Conservation (phyloP, 2,888 invertebrate species). For the Sesia bembeciformis region DNA sequence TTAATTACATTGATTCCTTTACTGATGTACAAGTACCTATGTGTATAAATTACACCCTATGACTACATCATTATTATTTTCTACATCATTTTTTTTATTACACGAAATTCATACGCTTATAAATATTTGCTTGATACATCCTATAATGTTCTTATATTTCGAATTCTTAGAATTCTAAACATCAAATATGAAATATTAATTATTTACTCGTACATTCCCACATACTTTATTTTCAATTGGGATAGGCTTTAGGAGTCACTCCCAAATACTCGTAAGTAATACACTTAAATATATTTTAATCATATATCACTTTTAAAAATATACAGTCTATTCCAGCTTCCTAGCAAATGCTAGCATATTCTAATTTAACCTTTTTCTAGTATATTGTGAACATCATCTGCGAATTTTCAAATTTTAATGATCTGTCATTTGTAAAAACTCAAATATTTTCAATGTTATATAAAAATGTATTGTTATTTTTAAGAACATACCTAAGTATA, state of each 20-base stretch:
- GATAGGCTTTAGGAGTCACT: not conserved
- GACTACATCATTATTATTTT: too few relatives aligned
- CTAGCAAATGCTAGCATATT: slow-evolving; percentile 8
- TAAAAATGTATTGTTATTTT: too few relatives aligned
- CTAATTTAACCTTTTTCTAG: not conserved
- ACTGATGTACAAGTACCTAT: too few relatives aligned
- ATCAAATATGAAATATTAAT: not conserved
- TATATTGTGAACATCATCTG: too few relatives aligned
- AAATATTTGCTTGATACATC: not conserved
- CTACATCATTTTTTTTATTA: too few relatives aligned
- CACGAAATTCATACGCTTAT: too few relatives aligned
- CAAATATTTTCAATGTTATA: too few relatives aligned
- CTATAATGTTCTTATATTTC: not conserved
- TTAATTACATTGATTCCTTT: not conserved
- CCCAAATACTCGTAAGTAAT: not conserved
- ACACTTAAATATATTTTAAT: slow-evolving; percentile 2
- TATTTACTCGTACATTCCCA: not conserved
- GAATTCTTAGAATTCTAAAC: too few relatives aligned
- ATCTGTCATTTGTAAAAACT: too few relatives aligned
- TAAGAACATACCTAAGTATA: too few relatives aligned
- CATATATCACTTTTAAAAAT: slow-evolving; percentile 9
- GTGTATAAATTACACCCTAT: too few relatives aligned
- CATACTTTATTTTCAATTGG: not conserved
- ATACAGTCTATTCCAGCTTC: slow-evolving; percentile 10
- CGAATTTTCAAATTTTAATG: too few relatives aligned